A percentile compares a stretch with the other conserved stretches of the same genome.
Evolutionary conservation across 2,113 vertebrate genomes (phyloP).

Genomic region (Lycaon pictus): DNA sequence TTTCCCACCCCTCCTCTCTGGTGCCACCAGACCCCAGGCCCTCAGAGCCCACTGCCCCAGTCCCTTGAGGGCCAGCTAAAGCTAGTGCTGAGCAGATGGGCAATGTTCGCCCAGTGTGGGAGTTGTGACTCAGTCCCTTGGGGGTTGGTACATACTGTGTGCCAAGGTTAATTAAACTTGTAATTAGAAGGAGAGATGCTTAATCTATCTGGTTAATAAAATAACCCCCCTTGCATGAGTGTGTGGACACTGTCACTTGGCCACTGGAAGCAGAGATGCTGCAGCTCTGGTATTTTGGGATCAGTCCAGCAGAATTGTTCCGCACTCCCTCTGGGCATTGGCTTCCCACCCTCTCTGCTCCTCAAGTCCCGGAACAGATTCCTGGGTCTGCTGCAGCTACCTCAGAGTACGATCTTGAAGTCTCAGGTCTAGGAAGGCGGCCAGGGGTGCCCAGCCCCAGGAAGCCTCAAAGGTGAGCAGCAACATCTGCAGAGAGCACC

Average conservation of each 20-base stretch:
- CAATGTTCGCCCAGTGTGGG: conserved; percentile 24
- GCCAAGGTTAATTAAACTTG: conserved; percentile 85
- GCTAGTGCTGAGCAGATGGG: conserved; percentile 46
- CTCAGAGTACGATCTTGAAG: background rate
- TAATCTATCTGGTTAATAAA: conserved; percentile 83
- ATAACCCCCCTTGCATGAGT: conserved; percentile 68
- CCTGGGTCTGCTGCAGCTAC: background rate
- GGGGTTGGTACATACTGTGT: conserved; percentile 76
- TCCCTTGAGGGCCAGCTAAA: background rate
- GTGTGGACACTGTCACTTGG: background rate
- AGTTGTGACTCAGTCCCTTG: conserved; percentile 75
- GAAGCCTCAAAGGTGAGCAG: background rate
- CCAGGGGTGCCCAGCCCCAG: background rate
- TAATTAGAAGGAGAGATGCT: conserved; percentile 82
- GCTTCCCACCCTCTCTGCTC: background rate
- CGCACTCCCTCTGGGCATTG: background rate
- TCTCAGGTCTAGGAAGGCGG: background rate
- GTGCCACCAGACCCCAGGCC: background rate
- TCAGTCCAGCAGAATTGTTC: background rate
- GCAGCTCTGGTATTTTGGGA: background rate
- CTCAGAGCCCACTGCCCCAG: background rate
- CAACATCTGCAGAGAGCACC: background rate
- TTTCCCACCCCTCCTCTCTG: background rate
- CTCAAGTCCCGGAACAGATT: background rate
- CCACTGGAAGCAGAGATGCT: background rate